phyloP scores from a whole-genome alignment of 2,888 invertebrate species.

The Brachynemurus nebulosus region DNA sequence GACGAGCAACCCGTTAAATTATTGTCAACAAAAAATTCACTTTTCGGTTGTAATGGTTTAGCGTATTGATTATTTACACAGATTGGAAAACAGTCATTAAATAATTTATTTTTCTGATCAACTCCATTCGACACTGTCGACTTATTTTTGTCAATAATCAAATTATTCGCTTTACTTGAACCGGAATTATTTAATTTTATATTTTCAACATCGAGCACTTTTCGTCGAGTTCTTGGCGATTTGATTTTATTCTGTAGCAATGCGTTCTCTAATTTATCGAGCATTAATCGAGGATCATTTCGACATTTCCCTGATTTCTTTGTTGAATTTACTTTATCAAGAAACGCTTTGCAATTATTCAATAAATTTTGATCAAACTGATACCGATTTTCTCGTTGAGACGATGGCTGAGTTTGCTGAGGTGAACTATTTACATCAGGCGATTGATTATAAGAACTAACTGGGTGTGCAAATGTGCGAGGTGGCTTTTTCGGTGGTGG shows the following conservation, averaged over 20 bases:
- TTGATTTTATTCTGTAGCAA: conserved; percentile 35
- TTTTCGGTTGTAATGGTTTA: conserved; percentile 5
- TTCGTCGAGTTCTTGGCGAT: conserved; percentile 8
- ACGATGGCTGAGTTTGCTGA: not conserved
- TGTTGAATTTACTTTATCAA: conserved; percentile 16
- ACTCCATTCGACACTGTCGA: too few relatives aligned
- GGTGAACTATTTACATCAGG: not conserved
- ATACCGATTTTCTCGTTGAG: not conserved
- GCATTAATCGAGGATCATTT: conserved; percentile 44
- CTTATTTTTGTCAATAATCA: not conserved
- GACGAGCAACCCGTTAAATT: conserved; percentile 5
- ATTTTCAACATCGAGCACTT: conserved; percentile 1
- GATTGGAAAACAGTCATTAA: conserved; percentile 7
- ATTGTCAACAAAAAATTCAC: conserved; percentile 25
- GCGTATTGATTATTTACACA: conserved; percentile 4
- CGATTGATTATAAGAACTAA: conserved; percentile 8
- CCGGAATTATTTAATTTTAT: not conserved
- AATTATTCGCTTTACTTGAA: not conserved
- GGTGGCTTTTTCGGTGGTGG: conserved; percentile 68
- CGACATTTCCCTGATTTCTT: conserved; percentile 21
- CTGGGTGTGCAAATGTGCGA: conserved; percentile 39
- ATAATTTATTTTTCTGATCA: not conserved
- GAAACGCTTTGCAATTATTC: too few relatives aligned
- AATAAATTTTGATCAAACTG: too few relatives aligned
- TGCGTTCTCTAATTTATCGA: conserved; percentile 47